Evolutionary conservation across 2,888 invertebrate species (phyloP).

Genomic region (Heliconius ethilla): DNA sequence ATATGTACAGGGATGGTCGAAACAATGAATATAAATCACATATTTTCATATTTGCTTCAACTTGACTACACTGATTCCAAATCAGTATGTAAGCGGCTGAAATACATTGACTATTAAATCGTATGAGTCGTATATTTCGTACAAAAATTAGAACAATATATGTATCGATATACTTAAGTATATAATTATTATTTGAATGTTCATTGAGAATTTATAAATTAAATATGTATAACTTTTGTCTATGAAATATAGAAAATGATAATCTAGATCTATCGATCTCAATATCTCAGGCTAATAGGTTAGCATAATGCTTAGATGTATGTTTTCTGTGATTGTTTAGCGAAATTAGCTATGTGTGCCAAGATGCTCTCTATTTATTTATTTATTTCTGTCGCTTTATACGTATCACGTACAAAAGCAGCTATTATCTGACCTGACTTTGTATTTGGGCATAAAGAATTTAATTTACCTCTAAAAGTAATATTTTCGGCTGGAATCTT

Average conservation of each 20-base stretch:
- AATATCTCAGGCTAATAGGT: constrained; percentile 21
- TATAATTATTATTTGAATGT: constrained; percentile 4
- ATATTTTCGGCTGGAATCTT: background rate
- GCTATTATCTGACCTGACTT: constrained; percentile 26
- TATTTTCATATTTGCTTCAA: constrained; percentile 28
- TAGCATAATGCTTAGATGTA: constrained; percentile 31
- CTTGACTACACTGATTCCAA: constrained; percentile 10
- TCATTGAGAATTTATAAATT: constrained; percentile 7
- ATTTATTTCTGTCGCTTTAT: constrained; percentile 12
- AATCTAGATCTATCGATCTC: constrained; percentile 32
- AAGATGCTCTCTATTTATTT: constrained; percentile 41
- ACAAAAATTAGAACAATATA: background rate
- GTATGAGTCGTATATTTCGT: background rate
- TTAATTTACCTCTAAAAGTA: background rate
- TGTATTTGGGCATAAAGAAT: background rate
- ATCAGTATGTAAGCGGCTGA: constrained; percentile 11
- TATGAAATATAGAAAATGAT: constrained; percentile 6
- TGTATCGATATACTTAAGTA: constrained; percentile 1
- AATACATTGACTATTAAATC: background rate
- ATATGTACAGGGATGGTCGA: constrained; percentile 36
- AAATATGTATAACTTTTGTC: constrained; percentile 4
- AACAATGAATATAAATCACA: constrained; percentile 13
- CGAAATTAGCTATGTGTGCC: constrained; percentile 35
- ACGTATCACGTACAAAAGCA: constrained; percentile 15
- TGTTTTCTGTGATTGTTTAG: constrained; percentile 35